phyloP scores from a whole-genome alignment of 2,797 vertebrate species.

The Siniperca undulata region DNA sequence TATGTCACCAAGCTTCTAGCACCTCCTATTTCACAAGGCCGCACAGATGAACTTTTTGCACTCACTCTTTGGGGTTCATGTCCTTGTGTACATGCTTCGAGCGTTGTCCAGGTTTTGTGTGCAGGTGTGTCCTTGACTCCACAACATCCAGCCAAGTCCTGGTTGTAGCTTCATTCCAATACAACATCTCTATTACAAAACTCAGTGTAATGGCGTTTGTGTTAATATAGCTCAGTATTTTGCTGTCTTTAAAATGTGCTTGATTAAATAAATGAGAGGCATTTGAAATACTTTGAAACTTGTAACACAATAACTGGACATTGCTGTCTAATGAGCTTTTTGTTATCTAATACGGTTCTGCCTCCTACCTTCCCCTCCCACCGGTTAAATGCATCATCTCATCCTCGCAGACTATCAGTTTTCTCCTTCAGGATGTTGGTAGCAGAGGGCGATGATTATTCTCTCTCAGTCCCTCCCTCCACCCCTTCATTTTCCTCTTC shows the following conservation, averaged over 20 bases:
- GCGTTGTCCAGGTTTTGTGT: not conserved
- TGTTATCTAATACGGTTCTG: conserved; percentile 39
- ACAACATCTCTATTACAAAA: not conserved
- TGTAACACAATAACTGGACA: conserved; percentile 34
- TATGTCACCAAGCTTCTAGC: not conserved
- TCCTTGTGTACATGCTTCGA: not conserved
- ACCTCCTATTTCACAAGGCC: not conserved
- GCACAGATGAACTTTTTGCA: not conserved
- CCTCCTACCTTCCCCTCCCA: conserved; percentile 39
- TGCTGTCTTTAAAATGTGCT: not conserved
- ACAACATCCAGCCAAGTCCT: not conserved
- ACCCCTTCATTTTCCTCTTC: conserved; percentile 30
- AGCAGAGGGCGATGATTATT: conserved; percentile 48
- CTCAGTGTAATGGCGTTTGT: not conserved
- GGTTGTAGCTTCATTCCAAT: not conserved
- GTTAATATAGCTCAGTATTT: not conserved
- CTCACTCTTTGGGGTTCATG: not conserved
- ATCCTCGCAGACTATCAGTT: conserved; percentile 54
- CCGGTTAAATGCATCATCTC: conserved; percentile 53
- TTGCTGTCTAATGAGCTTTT: conserved; percentile 42
- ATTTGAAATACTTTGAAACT: conserved; percentile 13
- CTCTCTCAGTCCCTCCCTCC: conserved; percentile 21
- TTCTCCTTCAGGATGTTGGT: conserved; percentile 63
- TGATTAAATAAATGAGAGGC: not conserved
- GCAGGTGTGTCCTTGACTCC: not conserved